Percentiles rank a stretch among this genome's conserved stretches.
These are phyloP conservation scores for Pangasius sanitwongsei DNA, from an alignment of 2,797 vertebrate species.

Conservation along the genomic window DNA sequence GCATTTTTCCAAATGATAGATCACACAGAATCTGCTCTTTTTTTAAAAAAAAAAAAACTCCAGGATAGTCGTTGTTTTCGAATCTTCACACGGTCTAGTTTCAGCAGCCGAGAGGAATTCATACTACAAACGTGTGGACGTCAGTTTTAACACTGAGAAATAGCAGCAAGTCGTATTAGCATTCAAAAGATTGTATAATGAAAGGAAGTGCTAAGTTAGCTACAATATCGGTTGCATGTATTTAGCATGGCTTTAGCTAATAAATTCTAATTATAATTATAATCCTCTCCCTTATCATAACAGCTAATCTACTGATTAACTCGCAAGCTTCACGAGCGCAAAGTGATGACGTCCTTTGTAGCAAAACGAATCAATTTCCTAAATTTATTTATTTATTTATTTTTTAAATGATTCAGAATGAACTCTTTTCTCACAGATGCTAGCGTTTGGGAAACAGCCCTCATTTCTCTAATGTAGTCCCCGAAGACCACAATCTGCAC, in stretches of 20 bases:
- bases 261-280: no score
- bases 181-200: neutral
- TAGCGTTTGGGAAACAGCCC: neutral
- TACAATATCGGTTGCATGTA: no score
- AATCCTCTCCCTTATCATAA: neutral
- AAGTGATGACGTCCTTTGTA: neutral
- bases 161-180: neutral
- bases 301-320: neutral
- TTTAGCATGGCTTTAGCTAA: neutral
- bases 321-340: neutral
- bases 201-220: neutral
- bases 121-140: neutral
- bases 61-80: neutral
- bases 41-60: no score
- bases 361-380: neutral
- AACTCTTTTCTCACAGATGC: neutral
- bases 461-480: neutral
- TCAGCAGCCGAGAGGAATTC: neutral
- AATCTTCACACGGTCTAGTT: neutral
- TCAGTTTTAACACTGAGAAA: neutral
- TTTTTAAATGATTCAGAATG: neutral
- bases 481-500: neutral
- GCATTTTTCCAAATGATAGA: neutral
- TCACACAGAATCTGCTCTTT: neutral
- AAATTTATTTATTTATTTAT: neutral